A percentile compares a stretch with the other conserved stretches of the same genome.
phyloP scores from a whole-genome alignment of 2,888 invertebrate genomes.

The Subacronicta megacephala region DNA sequence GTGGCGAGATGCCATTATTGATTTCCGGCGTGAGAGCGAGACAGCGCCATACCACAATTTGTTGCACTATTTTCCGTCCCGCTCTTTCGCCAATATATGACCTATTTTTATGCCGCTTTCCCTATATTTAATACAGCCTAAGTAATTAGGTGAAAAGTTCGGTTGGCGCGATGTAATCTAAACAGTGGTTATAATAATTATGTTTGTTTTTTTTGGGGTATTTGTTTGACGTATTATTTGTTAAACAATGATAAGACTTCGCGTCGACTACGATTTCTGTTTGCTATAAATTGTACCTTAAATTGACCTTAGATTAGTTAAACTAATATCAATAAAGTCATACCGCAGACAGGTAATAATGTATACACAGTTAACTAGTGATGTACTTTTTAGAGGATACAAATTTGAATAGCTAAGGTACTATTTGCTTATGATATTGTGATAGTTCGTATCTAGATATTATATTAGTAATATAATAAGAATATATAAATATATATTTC shows the following conservation, averaged over 20 bases:
- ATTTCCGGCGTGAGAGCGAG: slow-evolving; percentile 87
- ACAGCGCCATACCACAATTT: slow-evolving; percentile 84
- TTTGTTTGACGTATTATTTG: slow-evolving; percentile 27
- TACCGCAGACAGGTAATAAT: too few species aligned
- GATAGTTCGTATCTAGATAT: too few species aligned
- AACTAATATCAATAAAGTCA: too few species aligned
- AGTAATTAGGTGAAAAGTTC: slow-evolving; percentile 87
- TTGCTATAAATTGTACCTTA: too few species aligned
- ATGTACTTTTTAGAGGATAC: too few species aligned
- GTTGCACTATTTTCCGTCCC: slow-evolving; percentile 88
- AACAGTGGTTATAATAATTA: slow-evolving; percentile 51
- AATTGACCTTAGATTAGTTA: too few species aligned
- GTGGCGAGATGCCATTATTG: slow-evolving; percentile 88
- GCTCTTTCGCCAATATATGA: slow-evolving; percentile 87
- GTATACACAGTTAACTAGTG: too few species aligned
- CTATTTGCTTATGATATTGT: too few species aligned
- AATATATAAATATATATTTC: too few species aligned
- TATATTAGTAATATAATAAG: too few species aligned
- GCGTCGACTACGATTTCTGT: neutral
- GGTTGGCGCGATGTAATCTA: slow-evolving; percentile 72
- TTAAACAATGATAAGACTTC: slow-evolving; percentile 24
- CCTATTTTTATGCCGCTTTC: slow-evolving; percentile 89
- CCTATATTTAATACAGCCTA: slow-evolving; percentile 87
- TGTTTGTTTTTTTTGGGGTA: slow-evolving; percentile 49
- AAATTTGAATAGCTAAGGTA: too few species aligned